Conservation (phyloP, 1,140 invertebrate species). For the Scylla paramamosain region DNA sequence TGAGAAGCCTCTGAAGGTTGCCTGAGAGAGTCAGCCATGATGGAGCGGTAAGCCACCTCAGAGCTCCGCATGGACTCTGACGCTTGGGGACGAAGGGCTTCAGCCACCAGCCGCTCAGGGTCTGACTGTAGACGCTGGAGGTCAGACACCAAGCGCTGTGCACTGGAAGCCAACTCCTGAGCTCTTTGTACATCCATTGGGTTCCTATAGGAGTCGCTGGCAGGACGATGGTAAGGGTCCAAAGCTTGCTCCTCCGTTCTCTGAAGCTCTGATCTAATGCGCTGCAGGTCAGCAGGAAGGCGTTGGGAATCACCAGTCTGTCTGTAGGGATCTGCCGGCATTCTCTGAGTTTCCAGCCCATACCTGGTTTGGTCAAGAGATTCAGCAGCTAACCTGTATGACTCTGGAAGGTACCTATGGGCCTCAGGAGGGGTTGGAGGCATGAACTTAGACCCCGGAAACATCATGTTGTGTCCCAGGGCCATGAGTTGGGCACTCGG, state of each 20-base stretch:
- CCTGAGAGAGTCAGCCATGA: constrained; percentile 66
- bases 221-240: constrained; percentile 61
- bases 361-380: constrained; percentile 71
- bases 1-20: constrained; percentile 61
- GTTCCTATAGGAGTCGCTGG: constrained; percentile 70
- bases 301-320: constrained; percentile 67
- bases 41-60: constrained; percentile 53
- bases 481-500: constrained; percentile 73
- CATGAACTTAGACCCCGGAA: constrained; percentile 74
- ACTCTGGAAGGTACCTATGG: constrained; percentile 74
- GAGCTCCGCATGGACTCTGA: constrained; percentile 68
- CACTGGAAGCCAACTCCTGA: constrained; percentile 61
- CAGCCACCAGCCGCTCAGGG: constrained; percentile 59
- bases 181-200: constrained; percentile 71
- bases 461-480: constrained; percentile 74
- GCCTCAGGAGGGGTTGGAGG: constrained; percentile 73
- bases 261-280: constrained; percentile 70
- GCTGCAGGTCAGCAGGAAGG: constrained; percentile 64
- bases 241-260: constrained; percentile 63
- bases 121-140: constrained; percentile 70
- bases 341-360: constrained; percentile 66
- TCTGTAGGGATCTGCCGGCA: constrained; percentile 72
- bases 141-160: constrained; percentile 71
- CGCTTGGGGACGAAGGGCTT: constrained; percentile 55
- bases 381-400: constrained; percentile 73